Evolutionary conservation across 1,140 invertebrate species (phyloP), one percentile per base, ranked within the genome.

Genomic region (Glossosoma conforme): DNA sequence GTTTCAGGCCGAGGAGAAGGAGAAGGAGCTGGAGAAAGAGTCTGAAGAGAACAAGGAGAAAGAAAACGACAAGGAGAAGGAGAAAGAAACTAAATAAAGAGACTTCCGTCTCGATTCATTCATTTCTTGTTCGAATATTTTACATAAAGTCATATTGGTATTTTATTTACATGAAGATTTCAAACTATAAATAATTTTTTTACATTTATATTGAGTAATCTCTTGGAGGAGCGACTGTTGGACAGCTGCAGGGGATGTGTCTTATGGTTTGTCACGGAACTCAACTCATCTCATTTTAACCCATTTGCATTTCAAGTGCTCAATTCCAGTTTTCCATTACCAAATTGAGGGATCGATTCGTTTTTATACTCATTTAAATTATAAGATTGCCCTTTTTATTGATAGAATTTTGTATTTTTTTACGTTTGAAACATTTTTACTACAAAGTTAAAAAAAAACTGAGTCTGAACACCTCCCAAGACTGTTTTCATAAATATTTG

Each of bases 21-120:
- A 84, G 58, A 80, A 81, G 62, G 72, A 76, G 38, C 70, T 78
- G 6, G 82, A 85, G 60, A 83, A 84, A 60, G 83, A 86, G 59
- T 73, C 77, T 32, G 83, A 85, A 56, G 81, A 86, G 62, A 85
- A 85, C 62, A 83, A 84, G 67, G 83, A 86, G 53, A 83, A 84
- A 62, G 85, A 89, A 60, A 65, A 69, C 41, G 68, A 73, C 47
- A 62, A 61, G 41, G 68, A 69, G 36, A 67, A 66, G 54, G 62
- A 66, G 45, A 60, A 45, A 24, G 37, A 49, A 10, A 33, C 50
- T 56, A 63, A 69, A 50, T 64, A 62, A 64, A 55, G 54, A 32
- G 37, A 47, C 43, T 37, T 36, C 18, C 21, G 24, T 52, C 41
- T 15, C 22, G 20, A 25, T 21, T 38, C 44, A 18, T 41, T 17